These are phyloP conservation scores for Gambelia wislizenii DNA, from an alignment of 2,797 vertebrate species.

Conservation along the genomic window DNA sequence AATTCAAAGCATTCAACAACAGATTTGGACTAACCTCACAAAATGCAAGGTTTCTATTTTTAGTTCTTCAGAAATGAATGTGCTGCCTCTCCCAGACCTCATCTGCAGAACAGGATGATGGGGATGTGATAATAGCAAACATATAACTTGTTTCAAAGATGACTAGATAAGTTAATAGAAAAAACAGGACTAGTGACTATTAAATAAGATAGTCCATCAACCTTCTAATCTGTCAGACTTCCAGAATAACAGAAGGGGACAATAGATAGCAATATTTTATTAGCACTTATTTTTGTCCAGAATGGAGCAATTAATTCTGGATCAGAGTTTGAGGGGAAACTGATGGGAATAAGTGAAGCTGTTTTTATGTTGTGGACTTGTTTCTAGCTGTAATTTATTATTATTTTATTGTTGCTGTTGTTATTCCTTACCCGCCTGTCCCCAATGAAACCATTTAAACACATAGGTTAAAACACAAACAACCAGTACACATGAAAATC, in stretches of 20 bases:
- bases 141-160: slow-evolving; percentile 6
- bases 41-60: neutral
- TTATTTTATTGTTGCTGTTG: no score
- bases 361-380: neutral
- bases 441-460: no score
- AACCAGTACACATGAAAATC: no score
- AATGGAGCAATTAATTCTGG: neutral
- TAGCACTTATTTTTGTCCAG: neutral
- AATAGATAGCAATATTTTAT: neutral
- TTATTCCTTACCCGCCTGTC: no score
- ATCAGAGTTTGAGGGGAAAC: neutral
- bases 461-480: no score
- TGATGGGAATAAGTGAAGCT: neutral
- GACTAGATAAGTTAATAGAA: slow-evolving; percentile 14
- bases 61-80: slow-evolving; percentile 46
- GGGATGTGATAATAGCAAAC: slow-evolving; percentile 6
- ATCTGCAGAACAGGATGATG: slow-evolving; percentile 20
- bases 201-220: neutral
- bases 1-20: neutral
- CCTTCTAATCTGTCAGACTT: slow-evolving; percentile 1
- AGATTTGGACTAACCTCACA: slow-evolving; percentile 8
- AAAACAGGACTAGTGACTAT: neutral
- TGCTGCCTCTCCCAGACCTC: slow-evolving; percentile 10
- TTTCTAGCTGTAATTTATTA: neutral
- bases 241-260: neutral